phyloP scores from a whole-genome alignment of 2,888 invertebrate species.

The Scotopteryx bipunctaria region DNA sequence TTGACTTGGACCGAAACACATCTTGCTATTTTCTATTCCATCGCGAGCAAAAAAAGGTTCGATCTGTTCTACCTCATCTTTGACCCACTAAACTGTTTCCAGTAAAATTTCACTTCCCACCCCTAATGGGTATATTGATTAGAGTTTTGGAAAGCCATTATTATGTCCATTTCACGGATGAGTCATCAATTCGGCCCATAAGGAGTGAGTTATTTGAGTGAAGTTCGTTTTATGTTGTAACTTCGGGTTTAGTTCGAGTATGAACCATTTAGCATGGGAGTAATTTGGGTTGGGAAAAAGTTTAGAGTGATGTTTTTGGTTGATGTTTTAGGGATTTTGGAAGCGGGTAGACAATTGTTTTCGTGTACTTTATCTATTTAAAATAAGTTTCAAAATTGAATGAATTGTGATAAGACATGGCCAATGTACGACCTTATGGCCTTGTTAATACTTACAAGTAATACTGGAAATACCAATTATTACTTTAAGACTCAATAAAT shows the following conservation, averaged over 20 bases:
- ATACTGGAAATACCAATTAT: no score
- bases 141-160: conserved; percentile 39
- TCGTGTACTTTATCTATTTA: no score
- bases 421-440: no score
- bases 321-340: background rate
- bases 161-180: conserved; percentile 41
- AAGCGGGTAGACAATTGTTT: no score
- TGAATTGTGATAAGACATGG: no score
- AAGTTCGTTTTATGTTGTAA: conserved; percentile 38
- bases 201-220: conserved; percentile 37
- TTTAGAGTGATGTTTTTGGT: background rate
- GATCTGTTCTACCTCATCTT: conserved; percentile 1
- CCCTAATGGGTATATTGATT: conserved; percentile 38
- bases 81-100: conserved; percentile 15
- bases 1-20: no score
- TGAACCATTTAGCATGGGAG: conserved; percentile 39
- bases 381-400: no score
- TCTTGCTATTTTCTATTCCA: no score
- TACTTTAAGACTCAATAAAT: no score
- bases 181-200: conserved; percentile 38
- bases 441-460: no score
- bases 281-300: conserved; percentile 29
- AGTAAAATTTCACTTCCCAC: conserved; percentile 25
- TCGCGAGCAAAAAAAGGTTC: background rate
- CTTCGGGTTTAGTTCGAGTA: conserved; percentile 36